Conservation (phyloP, 2,113 vertebrate species). For the Boulengeromyrus knoepffleri region DNA sequence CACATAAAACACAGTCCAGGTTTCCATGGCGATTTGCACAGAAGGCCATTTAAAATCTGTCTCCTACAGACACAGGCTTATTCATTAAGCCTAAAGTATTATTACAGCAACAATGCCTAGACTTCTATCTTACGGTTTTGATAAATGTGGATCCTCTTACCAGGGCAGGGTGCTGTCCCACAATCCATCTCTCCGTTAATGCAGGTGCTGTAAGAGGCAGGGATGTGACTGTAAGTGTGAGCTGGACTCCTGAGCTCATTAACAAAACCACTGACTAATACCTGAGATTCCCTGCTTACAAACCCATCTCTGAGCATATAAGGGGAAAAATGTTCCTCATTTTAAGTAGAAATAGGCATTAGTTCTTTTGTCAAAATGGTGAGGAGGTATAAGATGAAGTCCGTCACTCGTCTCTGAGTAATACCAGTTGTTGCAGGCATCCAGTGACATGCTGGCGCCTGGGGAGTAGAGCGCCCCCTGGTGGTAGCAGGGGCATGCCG, state of each 20-base stretch:
- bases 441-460: slow-evolving; percentile 36
- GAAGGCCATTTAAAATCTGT: neutral
- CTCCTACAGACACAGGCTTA: neutral
- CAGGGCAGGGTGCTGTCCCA: slow-evolving; percentile 60
- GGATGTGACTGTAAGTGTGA: neutral
- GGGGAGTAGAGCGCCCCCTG: slow-evolving; percentile 52
- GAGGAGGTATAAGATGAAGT: neutral
- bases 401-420: neutral
- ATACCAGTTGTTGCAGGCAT: slow-evolving; percentile 81
- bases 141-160: slow-evolving; percentile 42
- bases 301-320: neutral
- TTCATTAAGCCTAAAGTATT: neutral
- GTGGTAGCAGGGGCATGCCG: slow-evolving; percentile 68
- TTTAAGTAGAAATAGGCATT: neutral
- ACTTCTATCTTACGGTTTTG: neutral
- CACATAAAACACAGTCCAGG: neutral
- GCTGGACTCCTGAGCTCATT: neutral
- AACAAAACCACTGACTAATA: neutral
- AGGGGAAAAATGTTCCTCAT: neutral
- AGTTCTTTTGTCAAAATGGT: neutral
- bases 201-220: slow-evolving; percentile 62
- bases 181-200: slow-evolving; percentile 69
- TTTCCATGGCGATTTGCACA: neutral
- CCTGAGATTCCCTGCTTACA: neutral
- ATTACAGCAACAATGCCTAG: neutral